phyloP scores from a whole-genome alignment of 1,140 invertebrate species.

The Drosophila fuyamai region DNA sequence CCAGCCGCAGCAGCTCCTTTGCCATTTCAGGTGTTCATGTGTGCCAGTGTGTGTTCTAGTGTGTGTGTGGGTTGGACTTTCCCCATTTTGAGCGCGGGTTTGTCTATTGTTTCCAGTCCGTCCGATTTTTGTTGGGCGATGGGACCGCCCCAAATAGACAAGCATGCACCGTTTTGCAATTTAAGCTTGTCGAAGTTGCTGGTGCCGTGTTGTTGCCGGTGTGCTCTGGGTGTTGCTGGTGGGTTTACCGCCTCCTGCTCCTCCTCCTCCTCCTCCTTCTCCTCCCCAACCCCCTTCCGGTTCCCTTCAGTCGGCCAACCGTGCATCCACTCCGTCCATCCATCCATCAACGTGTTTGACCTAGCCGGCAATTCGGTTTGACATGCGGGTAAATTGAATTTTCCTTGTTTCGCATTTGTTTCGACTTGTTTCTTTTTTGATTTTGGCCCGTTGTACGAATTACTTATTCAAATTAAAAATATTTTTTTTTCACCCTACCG shows the following conservation, averaged over 20 bases:
- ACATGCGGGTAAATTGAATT: conserved; percentile 84
- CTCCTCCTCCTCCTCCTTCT: conserved; percentile 37
- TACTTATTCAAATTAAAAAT: conserved; percentile 84
- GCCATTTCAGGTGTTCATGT: conserved; percentile 39
- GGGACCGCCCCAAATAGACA: conserved; percentile 66
- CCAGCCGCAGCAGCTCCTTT: conserved; percentile 36
- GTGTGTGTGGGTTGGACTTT: conserved; percentile 28
- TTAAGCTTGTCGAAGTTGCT: conserved; percentile 64
- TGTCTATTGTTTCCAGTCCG: conserved; percentile 56
- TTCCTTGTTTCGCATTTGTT: conserved; percentile 82
- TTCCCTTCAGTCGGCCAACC: conserved; percentile 45
- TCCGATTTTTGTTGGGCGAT: conserved; percentile 40
- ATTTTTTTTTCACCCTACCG: conserved; percentile 43
- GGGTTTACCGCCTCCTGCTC: neutral
- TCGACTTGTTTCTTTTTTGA: conserved; percentile 71
- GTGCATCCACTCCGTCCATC: conserved; percentile 45
- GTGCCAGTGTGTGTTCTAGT: too few species aligned
- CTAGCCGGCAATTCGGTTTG: conserved; percentile 83
- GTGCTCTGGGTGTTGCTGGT: conserved; percentile 11
- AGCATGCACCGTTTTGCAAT: conserved; percentile 80
- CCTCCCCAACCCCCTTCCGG: conserved; percentile 6
- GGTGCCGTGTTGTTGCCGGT: conserved; percentile 32
- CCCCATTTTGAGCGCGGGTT: conserved; percentile 28
- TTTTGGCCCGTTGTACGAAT: conserved; percentile 75
- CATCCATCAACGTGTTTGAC: conserved; percentile 83